phyloP scores from a whole-genome alignment of 92 coral and sea anemone genomes.

The Actinostola sp. region DNA sequence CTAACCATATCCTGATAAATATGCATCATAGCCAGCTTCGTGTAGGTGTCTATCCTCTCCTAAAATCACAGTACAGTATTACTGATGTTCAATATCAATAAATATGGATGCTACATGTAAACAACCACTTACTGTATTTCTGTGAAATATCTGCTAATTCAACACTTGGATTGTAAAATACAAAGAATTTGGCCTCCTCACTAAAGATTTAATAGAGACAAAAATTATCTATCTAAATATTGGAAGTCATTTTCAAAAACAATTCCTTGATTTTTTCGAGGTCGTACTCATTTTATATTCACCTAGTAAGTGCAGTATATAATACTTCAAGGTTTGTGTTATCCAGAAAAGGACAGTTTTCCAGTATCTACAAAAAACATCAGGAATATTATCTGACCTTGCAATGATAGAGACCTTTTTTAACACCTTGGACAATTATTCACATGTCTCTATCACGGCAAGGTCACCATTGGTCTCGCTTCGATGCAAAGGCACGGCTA shows the following conservation, averaged over 20 bases:
- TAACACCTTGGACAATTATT: too few species aligned
- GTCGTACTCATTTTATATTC: background rate
- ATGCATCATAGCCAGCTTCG: conserved; percentile 98
- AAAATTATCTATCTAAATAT: background rate
- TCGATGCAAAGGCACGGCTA: too few species aligned
- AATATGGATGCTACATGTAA: too few species aligned
- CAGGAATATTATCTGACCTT: background rate
- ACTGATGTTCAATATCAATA: too few species aligned
- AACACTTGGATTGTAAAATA: conserved; percentile 73
- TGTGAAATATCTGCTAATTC: conserved; percentile 59
- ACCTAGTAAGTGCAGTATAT: conserved; percentile 72
- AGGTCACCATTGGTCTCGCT: too few species aligned
- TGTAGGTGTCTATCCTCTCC: conserved; percentile 68
- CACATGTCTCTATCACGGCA: too few species aligned
- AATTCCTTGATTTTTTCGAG: too few species aligned
- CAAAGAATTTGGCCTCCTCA: conserved; percentile 80
- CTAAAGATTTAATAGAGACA: conserved; percentile 55
- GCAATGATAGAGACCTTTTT: too few species aligned
- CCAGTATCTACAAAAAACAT: conserved; percentile 18
- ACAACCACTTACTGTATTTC: conserved; percentile 79
- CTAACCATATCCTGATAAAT: conserved; percentile 86
- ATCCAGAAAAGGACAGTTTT: conserved; percentile 55
- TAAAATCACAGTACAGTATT: conserved; percentile 34
- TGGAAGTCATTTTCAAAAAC: too few species aligned
- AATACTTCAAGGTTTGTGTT: conserved; percentile 86